Conservation (phyloP, 2,888 invertebrate species). For the Ferrisia virgata region DNA sequence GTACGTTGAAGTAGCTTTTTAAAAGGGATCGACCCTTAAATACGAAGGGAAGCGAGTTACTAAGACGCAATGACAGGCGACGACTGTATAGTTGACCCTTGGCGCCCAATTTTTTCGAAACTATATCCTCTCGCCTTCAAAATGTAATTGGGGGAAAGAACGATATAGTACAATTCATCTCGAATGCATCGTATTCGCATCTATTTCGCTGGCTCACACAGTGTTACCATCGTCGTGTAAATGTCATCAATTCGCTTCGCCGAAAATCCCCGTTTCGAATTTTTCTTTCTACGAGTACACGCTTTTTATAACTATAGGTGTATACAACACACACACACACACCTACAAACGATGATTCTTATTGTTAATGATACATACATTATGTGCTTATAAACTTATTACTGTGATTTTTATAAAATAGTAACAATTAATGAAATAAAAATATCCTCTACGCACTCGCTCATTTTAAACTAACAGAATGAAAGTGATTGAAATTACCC, state of each 20-base stretch:
- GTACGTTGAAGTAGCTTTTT: conserved; percentile 32
- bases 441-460: too few relatives aligned
- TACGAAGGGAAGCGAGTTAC: conserved; percentile 10
- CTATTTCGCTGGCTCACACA: not conserved
- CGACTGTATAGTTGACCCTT: conserved; percentile 39
- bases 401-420: too few relatives aligned
- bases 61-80: conserved; percentile 37
- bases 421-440: too few relatives aligned
- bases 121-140: not conserved
- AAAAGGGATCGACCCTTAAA: conserved; percentile 33
- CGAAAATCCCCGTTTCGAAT: too few relatives aligned
- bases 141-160: conserved; percentile 31
- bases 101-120: conserved; percentile 38
- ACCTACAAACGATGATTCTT: too few relatives aligned
- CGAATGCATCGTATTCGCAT: conserved; percentile 21
- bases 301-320: too few relatives aligned
- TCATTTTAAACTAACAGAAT: too few relatives aligned
- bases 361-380: too few relatives aligned
- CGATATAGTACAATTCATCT: conserved; percentile 17
- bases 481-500: too few relatives aligned
- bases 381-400: too few relatives aligned
- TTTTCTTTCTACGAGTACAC: too few relatives aligned
- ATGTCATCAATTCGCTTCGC: not conserved
- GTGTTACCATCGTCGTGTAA: not conserved
- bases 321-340: too few relatives aligned